phyloP scores from a whole-genome alignment of 2,797 vertebrate species.

The Arrhamphus sclerolepis region DNA sequence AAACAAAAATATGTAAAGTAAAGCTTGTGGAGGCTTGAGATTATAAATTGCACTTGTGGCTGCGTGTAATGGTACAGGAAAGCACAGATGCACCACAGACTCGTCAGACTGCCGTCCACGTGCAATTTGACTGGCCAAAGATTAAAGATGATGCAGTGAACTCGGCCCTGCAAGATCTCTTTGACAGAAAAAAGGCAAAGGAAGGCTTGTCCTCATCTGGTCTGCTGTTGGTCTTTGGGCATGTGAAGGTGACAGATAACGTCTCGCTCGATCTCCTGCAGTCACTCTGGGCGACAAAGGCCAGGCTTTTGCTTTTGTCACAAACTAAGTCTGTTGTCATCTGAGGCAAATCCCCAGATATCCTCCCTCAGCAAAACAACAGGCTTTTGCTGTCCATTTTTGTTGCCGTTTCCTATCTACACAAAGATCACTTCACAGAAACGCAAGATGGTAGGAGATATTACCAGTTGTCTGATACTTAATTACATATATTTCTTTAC shows the following conservation, averaged over 20 bases:
- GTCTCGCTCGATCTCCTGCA: slow-evolving; percentile 64
- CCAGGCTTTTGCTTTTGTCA: slow-evolving; percentile 73
- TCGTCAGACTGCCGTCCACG: slow-evolving; percentile 24
- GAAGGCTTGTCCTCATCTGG: slow-evolving; percentile 62
- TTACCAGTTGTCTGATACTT: slow-evolving; percentile 7
- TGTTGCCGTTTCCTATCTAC: slow-evolving; percentile 38
- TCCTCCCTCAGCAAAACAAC: slow-evolving; percentile 58
- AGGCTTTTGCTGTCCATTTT: slow-evolving; percentile 39
- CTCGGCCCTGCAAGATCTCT: slow-evolving; percentile 44
- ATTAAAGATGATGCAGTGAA: slow-evolving; percentile 53
- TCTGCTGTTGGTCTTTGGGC: slow-evolving; percentile 60
- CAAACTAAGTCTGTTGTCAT: slow-evolving; percentile 65
- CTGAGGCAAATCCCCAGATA: slow-evolving; percentile 63
- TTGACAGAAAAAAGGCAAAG: slow-evolving; percentile 59
- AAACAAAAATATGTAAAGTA: slow-evolving; percentile 11
- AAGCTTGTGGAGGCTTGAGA: slow-evolving; percentile 42
- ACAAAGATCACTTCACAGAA: slow-evolving; percentile 21
- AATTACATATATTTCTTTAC: background rate
- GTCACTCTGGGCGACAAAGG: slow-evolving; percentile 70
- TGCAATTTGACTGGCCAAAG: slow-evolving; percentile 46
- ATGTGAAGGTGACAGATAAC: slow-evolving; percentile 67
- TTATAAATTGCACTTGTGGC: slow-evolving; percentile 56
- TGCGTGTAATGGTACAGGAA: slow-evolving; percentile 25
- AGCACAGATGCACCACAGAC: slow-evolving; percentile 34
- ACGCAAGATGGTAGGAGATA: slow-evolving; percentile 2